Percentiles rank a stretch among this genome's conserved stretches.
phyloP scores from a whole-genome alignment of 2,797 vertebrate genomes.

The Periparus ater region DNA sequence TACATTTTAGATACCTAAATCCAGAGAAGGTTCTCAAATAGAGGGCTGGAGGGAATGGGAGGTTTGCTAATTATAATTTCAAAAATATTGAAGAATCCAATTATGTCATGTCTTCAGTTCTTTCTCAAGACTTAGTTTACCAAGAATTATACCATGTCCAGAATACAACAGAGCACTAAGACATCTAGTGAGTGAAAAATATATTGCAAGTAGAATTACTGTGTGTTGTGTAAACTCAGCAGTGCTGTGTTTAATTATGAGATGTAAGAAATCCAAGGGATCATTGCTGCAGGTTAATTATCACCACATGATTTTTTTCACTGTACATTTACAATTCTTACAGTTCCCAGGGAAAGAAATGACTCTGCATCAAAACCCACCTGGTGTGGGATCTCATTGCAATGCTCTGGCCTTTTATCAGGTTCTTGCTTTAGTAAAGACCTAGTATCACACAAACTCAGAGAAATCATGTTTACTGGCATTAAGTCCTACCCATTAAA shows the following conservation, averaged over 20 bases:
- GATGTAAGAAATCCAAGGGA: neutral
- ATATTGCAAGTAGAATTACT: neutral
- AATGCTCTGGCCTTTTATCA: neutral
- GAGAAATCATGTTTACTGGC: neutral
- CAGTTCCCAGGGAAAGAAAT: neutral
- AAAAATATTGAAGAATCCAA: neutral
- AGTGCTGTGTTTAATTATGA: neutral
- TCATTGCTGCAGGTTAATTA: neutral
- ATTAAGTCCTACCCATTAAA: neutral
- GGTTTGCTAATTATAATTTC: neutral
- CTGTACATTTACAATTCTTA: neutral
- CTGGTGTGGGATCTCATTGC: neutral
- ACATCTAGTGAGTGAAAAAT: neutral
- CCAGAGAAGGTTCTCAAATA: neutral
- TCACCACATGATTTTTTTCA: neutral
- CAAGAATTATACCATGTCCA: neutral
- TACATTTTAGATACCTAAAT: neutral
- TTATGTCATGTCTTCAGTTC: neutral
- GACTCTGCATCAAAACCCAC: neutral
- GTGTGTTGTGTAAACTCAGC: neutral
- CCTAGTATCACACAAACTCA: neutral
- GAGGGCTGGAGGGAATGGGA: neutral
- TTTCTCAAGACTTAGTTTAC: neutral
- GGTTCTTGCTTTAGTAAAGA: neutral
- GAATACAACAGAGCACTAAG: neutral